A percentile compares a stretch with the other conserved stretches of the same genome.
Conservation (phyloP, 2,888 invertebrate species). For the Kuschelorhynchus macadamiae region DNA sequence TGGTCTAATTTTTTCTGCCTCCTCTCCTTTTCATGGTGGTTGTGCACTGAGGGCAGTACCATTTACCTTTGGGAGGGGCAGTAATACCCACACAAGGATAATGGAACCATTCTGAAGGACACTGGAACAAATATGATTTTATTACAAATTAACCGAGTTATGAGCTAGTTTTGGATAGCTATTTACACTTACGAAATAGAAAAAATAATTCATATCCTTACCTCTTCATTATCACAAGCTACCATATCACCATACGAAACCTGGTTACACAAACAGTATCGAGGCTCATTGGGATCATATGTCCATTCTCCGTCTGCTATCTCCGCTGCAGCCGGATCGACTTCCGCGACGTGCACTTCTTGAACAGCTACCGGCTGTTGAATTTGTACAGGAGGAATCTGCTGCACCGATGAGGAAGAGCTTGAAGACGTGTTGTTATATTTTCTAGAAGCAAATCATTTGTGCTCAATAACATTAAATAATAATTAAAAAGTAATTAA, state of each 20-base stretch:
- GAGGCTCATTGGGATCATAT: constrained; percentile 95
- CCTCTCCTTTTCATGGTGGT: constrained; percentile 88
- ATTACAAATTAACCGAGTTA: too few relatives aligned
- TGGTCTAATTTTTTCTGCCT: constrained; percentile 80
- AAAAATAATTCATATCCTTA: too few relatives aligned
- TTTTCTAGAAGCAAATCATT: constrained; percentile 61
- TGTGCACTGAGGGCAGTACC: constrained; percentile 98
- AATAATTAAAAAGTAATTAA: background rate
- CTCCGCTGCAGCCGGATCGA: constrained; percentile 70
- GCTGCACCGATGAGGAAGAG: constrained; percentile 57
- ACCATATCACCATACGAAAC: constrained; percentile 99
- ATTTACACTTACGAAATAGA: too few relatives aligned
- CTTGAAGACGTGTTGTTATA: constrained; percentile 51
- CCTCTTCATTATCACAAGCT: constrained; percentile 97
- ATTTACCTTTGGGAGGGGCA: constrained; percentile 97
- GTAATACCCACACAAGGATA: constrained; percentile 97
- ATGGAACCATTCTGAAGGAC: constrained; percentile 99
- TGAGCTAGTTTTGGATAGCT: too few relatives aligned
- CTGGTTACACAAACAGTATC: constrained; percentile 97
- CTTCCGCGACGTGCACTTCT: constrained; percentile 66
- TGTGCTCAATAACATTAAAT: too few relatives aligned
- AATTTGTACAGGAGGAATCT: constrained; percentile 54
- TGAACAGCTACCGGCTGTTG: constrained; percentile 65
- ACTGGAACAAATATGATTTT: constrained; percentile 74
- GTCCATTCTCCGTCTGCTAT: constrained; percentile 86